Conservation (phyloP, 2,113 vertebrate genomes). For the Megaleporinus macrocephalus region DNA sequence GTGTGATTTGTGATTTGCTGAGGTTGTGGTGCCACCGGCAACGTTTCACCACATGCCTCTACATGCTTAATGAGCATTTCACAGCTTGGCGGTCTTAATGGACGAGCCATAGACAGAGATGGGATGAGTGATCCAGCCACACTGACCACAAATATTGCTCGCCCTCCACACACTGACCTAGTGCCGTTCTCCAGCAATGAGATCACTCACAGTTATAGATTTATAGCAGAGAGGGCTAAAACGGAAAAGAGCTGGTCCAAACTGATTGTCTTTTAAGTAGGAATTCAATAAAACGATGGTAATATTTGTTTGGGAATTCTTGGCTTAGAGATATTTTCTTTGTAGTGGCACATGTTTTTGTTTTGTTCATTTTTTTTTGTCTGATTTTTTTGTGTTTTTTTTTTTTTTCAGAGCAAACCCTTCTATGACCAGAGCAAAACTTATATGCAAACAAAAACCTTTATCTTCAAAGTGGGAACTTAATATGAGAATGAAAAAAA, state of each 20-base stretch:
- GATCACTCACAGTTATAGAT: constrained; percentile 53
- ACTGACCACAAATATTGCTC: constrained; percentile 58
- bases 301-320: not conserved
- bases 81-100: constrained; percentile 75
- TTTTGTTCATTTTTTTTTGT: no score
- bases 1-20: not conserved
- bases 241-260: not conserved
- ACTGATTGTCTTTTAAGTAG: not conserved
- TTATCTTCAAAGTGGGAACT: no score
- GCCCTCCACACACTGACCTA: constrained; percentile 35
- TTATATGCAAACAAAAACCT: no score
- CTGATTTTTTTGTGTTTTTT: no score
- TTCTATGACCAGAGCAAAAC: not conserved
- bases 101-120: constrained; percentile 71
- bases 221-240: not conserved
- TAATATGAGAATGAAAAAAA: no score
- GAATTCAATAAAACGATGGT: not conserved
- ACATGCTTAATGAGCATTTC: constrained; percentile 77
- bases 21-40: constrained; percentile 29
- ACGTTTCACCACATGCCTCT: constrained; percentile 67
- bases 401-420: not conserved
- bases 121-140: constrained; percentile 72
- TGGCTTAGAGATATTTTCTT: not conserved
- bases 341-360: no score
- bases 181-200: constrained; percentile 41